phyloP scores from a whole-genome alignment of 2,888 invertebrate species.

The Trichacis sp. region DNA sequence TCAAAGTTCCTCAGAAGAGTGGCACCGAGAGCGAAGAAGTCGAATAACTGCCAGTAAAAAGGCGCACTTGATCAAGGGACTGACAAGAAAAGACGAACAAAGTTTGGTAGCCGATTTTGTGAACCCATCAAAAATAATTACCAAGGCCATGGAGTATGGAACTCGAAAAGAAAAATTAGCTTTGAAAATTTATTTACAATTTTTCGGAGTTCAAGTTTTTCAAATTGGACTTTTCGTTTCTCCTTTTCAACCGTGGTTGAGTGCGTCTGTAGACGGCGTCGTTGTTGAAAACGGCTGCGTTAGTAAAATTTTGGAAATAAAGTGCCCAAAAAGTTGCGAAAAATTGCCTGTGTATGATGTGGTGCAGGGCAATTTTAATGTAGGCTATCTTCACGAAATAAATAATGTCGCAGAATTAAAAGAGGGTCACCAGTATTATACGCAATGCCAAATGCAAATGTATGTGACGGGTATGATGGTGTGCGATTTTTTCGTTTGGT shows the following conservation, averaged over 20 bases:
- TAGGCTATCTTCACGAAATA: not conserved
- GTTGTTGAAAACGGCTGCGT: slow-evolving; percentile 32
- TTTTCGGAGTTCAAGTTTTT: slow-evolving; percentile 14
- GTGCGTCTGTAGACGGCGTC: slow-evolving; percentile 35
- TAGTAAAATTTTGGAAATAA: slow-evolving; percentile 38
- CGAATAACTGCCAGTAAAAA: slow-evolving; percentile 26
- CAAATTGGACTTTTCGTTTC: slow-evolving; percentile 29
- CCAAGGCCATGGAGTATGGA: slow-evolving; percentile 23
- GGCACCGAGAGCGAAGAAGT: slow-evolving; percentile 14
- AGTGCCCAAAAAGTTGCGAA: slow-evolving; percentile 36
- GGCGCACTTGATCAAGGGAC: slow-evolving; percentile 29
- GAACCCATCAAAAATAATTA: no score
- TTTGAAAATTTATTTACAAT: slow-evolving; percentile 12
- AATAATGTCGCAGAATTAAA: slow-evolving; percentile 5
- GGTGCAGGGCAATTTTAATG: not conserved
- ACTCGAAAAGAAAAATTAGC: slow-evolving; percentile 27
- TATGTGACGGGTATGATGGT: slow-evolving; percentile 15
- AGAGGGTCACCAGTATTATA: slow-evolving; percentile 17
- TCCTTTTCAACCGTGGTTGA: slow-evolving; percentile 33
- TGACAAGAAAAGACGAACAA: slow-evolving; percentile 5
- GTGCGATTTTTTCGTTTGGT: slow-evolving; percentile 26
- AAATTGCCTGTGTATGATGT: not conserved
- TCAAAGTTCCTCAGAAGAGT: slow-evolving; percentile 22
- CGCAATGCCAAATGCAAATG: slow-evolving; percentile 24
- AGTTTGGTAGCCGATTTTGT: slow-evolving; percentile 16